Conservation (phyloP, 2,113 vertebrate genomes). For the Struthio camelus region DNA sequence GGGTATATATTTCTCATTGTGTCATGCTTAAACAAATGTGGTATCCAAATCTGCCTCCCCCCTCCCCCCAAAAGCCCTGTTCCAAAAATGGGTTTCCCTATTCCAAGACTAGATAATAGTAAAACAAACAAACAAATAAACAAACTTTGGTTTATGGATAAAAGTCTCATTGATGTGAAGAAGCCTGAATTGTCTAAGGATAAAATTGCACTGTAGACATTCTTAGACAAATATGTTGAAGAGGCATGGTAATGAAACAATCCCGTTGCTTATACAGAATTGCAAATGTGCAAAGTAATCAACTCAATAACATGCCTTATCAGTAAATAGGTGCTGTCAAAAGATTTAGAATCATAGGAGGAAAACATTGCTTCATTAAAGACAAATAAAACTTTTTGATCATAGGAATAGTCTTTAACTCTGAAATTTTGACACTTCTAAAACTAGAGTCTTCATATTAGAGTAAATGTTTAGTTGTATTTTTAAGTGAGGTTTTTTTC, state of each 20-base stretch:
- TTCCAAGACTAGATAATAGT: background rate
- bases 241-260: background rate
- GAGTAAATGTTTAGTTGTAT: background rate
- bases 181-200: background rate
- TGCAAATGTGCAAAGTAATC: background rate
- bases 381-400: background rate
- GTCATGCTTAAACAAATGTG: slow-evolving; percentile 1
- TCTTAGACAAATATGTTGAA: background rate
- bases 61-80: background rate
- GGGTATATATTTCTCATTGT: background rate
- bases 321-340: background rate
- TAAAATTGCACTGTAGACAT: background rate
- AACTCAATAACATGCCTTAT: background rate
- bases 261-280: background rate
- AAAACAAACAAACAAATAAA: background rate
- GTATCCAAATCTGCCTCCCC: background rate
- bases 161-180: background rate
- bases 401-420: background rate
- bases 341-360: background rate
- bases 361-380: background rate
- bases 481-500: background rate
- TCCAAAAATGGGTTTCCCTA: background rate
- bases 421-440: background rate
- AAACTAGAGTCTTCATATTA: background rate
- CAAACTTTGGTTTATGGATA: background rate